Conservation (phyloP, 2,888 invertebrate species). For the Hedya salicella region DNA sequence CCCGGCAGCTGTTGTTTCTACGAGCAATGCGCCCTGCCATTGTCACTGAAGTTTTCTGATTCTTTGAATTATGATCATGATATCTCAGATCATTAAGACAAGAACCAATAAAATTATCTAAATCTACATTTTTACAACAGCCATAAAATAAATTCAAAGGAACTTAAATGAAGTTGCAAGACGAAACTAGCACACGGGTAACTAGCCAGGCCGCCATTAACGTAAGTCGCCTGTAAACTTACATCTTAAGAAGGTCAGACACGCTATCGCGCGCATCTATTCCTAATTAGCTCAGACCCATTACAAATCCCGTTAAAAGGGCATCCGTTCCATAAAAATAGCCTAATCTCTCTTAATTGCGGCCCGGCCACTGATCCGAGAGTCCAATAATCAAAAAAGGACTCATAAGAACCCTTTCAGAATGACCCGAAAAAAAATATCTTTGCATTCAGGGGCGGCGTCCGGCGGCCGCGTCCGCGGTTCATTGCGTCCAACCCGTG, state of each 20-base stretch:
- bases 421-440: conserved; percentile 79
- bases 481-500: conserved; percentile 77
- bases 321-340: conserved; percentile 57
- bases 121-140: no score
- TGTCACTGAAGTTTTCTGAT: no score
- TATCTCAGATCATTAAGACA: no score
- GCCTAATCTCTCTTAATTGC: conserved; percentile 76
- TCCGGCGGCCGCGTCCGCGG: conserved; percentile 70
- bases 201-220: conserved; percentile 25
- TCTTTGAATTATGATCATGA: no score
- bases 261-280: conserved; percentile 9
- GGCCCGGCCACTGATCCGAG: conserved; percentile 69
- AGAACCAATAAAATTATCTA: no score
- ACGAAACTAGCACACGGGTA: conserved; percentile 15
- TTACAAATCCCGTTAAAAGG: conserved; percentile 50
- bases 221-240: conserved; percentile 24
- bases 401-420: conserved; percentile 79
- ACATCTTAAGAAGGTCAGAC: conserved; percentile 22
- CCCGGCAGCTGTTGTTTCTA: no score
- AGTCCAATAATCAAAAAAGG: conserved; percentile 78
- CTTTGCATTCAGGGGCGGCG: conserved; percentile 80
- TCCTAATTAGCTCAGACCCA: conserved; percentile 2
- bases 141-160: conserved; percentile 17
- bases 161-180: conserved; percentile 29
- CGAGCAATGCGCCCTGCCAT: no score